Base-by-base conservation (phyloP, 1,140 invertebrate species). In the Scaptomyza graminum region DNA sequence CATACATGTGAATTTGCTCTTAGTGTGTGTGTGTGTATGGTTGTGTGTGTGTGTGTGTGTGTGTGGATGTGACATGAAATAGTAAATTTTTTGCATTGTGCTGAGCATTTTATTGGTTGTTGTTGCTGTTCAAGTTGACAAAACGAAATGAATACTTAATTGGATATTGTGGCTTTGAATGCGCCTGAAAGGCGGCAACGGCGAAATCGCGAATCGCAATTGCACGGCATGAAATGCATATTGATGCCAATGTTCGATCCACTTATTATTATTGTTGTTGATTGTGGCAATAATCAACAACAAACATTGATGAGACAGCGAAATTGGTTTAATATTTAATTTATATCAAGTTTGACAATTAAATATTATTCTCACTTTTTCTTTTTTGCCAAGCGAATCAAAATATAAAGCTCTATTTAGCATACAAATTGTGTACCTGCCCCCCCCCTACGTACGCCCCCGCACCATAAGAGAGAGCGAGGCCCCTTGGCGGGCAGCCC, bases 121-220 rank as follows among this genome's bases (percentile, higher is more conserved):
- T 63, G 41, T 34, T 61, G 60, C 74, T 60, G 63, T 69, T 74
- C 63, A 57, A 82, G 74, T 82, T 77, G 81, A 85, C 81, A 84
- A 76, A 85, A 85, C 80, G 68, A 84, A 84, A 84, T 84, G 81
- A 84, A 84, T 84, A 84, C 76, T 74, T 80, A 84, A 84, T 84
- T 84, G 81, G 73, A 85, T 70, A 80, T 85, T 84, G 81, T 50
- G 81, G 81, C 76, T 84, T 80, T 74, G 76, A 51, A 41, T 83
- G 79, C 63, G 62, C 71, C 67, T 52, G 66, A 83, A 79, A 68
- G 72, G 46, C 43, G 71, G 63, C 79, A 68, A 51, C 67, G 57
- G 18, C 49, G 61, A 25, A 31, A 50, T 34, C 12, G 12, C 37
- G n/a, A 41, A 41, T 41, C 37, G 34, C 46, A 60, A 37, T 13